Evolutionary conservation across 2,888 invertebrate genomes (phyloP).

Genomic region (Scaptomyza flava): DNA sequence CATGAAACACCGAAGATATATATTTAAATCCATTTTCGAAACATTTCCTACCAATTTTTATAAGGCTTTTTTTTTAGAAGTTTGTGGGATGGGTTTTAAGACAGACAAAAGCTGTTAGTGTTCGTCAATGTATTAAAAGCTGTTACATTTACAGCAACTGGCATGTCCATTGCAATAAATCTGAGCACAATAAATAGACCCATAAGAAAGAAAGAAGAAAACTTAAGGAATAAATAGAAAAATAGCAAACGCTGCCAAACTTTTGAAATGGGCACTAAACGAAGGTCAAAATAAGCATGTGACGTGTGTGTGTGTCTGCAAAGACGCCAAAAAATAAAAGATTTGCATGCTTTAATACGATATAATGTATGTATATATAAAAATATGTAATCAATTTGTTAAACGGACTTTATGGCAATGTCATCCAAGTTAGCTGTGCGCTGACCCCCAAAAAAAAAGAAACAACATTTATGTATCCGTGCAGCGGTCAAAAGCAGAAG

Average conservation of each 20-base stretch:
- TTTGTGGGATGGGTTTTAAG: too few relatives aligned
- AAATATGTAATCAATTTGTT: conserved; percentile 18
- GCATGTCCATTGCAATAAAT: conserved; percentile 32
- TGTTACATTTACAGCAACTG: conserved; percentile 11
- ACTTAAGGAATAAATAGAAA: conserved; percentile 18
- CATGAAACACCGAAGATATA: too few relatives aligned
- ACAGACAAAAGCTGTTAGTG: too few relatives aligned
- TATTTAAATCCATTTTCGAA: too few relatives aligned
- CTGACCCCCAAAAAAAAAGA: conserved; percentile 44
- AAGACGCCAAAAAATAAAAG: conserved; percentile 18
- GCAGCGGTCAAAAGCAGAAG: conserved; percentile 1
- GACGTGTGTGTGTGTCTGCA: conserved; percentile 23
- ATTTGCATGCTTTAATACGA: conserved; percentile 5
- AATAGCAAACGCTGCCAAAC: conserved; percentile 54
- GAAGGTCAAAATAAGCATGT: conserved; percentile 65
- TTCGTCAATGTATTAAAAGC: neutral
- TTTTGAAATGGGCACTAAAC: conserved; percentile 64
- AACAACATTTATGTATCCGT: neutral
- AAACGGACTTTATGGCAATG: conserved; percentile 41
- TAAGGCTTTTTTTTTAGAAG: too few relatives aligned
- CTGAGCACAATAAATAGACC: conserved; percentile 39
- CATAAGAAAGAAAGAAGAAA: neutral
- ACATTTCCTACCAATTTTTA: too few relatives aligned
- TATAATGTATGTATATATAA: neutral
- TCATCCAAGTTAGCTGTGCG: conserved; percentile 47